Conservation (phyloP, 2,888 invertebrate species). For the Leptarthrus brevirostris region DNA sequence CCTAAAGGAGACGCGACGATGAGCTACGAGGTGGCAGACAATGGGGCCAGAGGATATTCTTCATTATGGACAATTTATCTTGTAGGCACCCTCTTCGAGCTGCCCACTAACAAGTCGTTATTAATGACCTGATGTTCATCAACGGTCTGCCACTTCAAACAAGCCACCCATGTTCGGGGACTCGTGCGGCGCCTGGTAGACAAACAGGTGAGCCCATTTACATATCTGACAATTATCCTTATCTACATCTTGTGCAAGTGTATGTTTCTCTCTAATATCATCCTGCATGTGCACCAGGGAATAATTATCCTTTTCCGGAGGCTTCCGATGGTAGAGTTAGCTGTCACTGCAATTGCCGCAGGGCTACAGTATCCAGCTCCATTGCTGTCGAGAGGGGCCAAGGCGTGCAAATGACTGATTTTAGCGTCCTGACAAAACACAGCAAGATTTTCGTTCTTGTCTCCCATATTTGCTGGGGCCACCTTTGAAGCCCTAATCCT, state of each 20-base stretch:
- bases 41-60: constrained; percentile 48
- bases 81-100: constrained; percentile 43
- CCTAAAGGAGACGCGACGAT: not conserved
- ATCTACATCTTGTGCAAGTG: constrained; percentile 44
- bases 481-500: not conserved
- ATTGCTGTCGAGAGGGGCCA: not conserved
- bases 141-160: constrained; percentile 31
- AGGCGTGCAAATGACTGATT: constrained; percentile 33
- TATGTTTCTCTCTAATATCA: constrained; percentile 31
- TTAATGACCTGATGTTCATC: constrained; percentile 50
- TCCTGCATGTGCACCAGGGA: constrained; percentile 15
- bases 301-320: constrained; percentile 28
- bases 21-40: constrained; percentile 39
- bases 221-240: constrained; percentile 47
- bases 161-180: not conserved
- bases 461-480: not conserved
- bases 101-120: constrained; percentile 51
- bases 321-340: constrained; percentile 36
- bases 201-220: constrained; percentile 47
- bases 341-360: not conserved
- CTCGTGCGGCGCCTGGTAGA: not conserved
- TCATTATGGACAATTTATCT: constrained; percentile 52
- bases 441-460: not conserved
- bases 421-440: constrained; percentile 6
- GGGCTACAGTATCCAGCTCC: not conserved